Evolutionary conservation across 2,113 vertebrate species (phyloP).

Genomic region (Tautogolabrus adspersus): DNA sequence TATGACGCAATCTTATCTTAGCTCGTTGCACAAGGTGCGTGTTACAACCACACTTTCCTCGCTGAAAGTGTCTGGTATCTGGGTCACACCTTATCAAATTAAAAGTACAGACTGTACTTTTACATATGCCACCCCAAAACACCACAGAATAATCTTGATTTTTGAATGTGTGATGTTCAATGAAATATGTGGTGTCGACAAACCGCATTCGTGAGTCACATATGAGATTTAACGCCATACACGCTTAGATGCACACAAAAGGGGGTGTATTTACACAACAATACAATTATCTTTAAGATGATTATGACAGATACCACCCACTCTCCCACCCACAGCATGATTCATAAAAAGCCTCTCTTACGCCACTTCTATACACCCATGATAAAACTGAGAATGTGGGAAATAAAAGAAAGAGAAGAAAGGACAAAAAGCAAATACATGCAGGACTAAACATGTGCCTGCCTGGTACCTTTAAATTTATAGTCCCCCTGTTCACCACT

Average conservation of each 20-base stretch:
- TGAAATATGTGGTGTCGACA: background rate
- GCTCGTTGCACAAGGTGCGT: background rate
- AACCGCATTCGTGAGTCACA: background rate
- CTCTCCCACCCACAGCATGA: constrained; percentile 1
- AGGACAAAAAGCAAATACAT: background rate
- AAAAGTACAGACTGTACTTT: constrained; percentile 5
- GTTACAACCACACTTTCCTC: background rate
- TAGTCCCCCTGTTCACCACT: constrained; percentile 51
- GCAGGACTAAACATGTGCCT: constrained; percentile 8
- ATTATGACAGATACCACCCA: constrained; percentile 1
- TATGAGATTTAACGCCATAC: constrained; percentile 1
- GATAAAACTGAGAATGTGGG: too few relatives aligned
- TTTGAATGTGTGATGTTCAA: too few relatives aligned
- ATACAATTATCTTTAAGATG: background rate
- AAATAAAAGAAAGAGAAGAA: background rate
- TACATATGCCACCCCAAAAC: background rate
- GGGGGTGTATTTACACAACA: constrained; percentile 31
- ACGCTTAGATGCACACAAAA: background rate
- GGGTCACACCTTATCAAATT: background rate
- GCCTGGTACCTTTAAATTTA: constrained; percentile 49
- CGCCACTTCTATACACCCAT: background rate
- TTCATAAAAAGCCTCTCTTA: background rate
- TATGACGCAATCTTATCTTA: background rate
- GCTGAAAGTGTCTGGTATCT: background rate
- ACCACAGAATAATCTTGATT: too few relatives aligned